phyloP scores from a whole-genome alignment of 2,888 invertebrate genomes.

The Julus scandinavius region DNA sequence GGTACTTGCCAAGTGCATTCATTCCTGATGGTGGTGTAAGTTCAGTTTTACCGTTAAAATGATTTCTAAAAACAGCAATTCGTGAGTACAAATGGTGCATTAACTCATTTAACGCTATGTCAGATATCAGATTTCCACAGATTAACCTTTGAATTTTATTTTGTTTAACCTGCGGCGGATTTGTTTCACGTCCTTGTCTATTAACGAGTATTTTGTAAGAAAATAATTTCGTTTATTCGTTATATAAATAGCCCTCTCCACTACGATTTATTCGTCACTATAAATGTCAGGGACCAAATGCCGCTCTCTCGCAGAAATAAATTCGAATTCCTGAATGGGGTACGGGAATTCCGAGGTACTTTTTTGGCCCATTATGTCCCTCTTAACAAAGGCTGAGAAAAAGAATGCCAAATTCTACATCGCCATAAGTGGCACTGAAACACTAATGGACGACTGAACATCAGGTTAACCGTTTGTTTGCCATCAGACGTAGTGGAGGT shows the following conservation, averaged over 20 bases:
- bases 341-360: background rate
- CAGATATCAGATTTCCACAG: too few species aligned
- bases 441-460: background rate
- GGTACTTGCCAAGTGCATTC: too few species aligned
- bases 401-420: background rate
- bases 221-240: conserved; percentile 9
- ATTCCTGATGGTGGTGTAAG: too few species aligned
- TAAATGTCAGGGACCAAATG: conserved; percentile 36
- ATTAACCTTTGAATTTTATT: too few species aligned
- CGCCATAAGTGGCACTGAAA: background rate
- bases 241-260: background rate
- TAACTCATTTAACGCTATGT: too few species aligned
- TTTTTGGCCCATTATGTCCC: background rate
- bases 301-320: background rate
- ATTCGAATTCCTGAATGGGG: conserved; percentile 10
- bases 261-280: background rate
- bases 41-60: too few species aligned
- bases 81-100: too few species aligned
- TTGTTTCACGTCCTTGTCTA: too few species aligned
- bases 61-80: too few species aligned
- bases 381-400: background rate
- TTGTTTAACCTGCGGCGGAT: too few species aligned
- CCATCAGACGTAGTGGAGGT: too few species aligned
- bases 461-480: background rate
- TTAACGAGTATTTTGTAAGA: background rate